A percentile compares a stretch with the other conserved stretches of the same genome.
Conservation (phyloP, 2,797 vertebrate genomes). For the Chelidonichthys spinosus region DNA sequence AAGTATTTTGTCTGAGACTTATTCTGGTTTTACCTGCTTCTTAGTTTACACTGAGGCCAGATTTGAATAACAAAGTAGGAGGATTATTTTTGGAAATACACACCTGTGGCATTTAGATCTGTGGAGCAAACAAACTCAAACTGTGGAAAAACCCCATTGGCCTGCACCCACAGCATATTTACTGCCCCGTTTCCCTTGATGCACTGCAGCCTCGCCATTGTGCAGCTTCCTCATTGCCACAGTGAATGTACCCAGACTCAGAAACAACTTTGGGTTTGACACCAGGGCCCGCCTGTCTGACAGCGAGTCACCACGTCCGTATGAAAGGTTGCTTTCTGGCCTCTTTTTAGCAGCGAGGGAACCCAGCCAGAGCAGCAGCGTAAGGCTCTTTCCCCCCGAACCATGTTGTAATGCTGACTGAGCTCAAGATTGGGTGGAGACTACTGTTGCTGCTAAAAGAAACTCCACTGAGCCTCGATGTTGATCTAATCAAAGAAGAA, state of each 20-base stretch:
- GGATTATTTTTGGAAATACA: slow-evolving; percentile 7
- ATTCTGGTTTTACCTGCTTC: background rate
- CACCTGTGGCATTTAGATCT: slow-evolving; percentile 19
- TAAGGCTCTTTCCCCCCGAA: slow-evolving; percentile 40
- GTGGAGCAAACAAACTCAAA: background rate
- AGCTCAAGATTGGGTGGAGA: slow-evolving; percentile 58
- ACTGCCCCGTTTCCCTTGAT: slow-evolving; percentile 41
- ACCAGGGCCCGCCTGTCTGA: slow-evolving; percentile 26
- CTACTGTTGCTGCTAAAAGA: slow-evolving; percentile 39
- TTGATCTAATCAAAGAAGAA: slow-evolving; percentile 39
- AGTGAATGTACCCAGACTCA: slow-evolving; percentile 16
- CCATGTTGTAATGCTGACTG: slow-evolving; percentile 51
- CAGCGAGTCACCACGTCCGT: slow-evolving; percentile 8
- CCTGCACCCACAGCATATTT: slow-evolving; percentile 8
- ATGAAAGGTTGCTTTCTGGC: slow-evolving; percentile 13
- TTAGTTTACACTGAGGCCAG: background rate
- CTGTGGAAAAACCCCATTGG: slow-evolving; percentile 8
- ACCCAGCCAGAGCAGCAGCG: slow-evolving; percentile 30
- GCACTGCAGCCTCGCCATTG: slow-evolving; percentile 7
- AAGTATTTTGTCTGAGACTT: background rate
- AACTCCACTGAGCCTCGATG: slow-evolving; percentile 43
- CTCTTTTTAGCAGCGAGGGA: slow-evolving; percentile 18
- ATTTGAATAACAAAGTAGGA: slow-evolving; percentile 53
- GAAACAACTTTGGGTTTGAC: slow-evolving; percentile 24
- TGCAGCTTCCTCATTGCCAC: slow-evolving; percentile 46